These are phyloP conservation scores for Drosophila tanythrix DNA, from an alignment of 2,888 invertebrate species.

Conservation along the genomic window DNA sequence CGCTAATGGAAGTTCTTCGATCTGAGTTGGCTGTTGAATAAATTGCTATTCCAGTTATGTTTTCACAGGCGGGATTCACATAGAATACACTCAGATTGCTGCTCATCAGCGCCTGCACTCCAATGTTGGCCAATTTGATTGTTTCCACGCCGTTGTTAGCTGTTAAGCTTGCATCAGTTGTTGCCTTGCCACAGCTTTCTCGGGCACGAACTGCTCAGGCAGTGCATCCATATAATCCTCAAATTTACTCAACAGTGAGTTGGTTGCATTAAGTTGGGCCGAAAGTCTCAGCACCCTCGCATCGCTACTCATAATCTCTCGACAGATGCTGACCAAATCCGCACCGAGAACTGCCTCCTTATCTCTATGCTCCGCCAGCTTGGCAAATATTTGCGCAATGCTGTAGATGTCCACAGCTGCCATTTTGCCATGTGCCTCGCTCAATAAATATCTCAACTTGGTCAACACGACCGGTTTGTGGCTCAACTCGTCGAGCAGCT, in stretches of 20 bases:
- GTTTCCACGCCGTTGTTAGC: conserved; percentile 34
- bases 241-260: conserved; percentile 87
- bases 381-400: conserved; percentile 45
- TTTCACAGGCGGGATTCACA: conserved; percentile 78
- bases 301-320: conserved; percentile 86
- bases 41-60: conserved; percentile 82
- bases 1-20: conserved; percentile 31
- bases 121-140: conserved; percentile 47
- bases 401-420: conserved; percentile 52
- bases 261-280: conserved; percentile 87
- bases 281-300: conserved; percentile 72
- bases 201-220: conserved; percentile 48
- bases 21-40: conserved; percentile 38
- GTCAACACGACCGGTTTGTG: conserved; percentile 35
- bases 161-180: fast-evolving
- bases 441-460: conserved; percentile 50
- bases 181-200: conserved; percentile 29
- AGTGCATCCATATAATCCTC: conserved; percentile 86
- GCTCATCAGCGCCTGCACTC: conserved; percentile 75
- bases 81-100: conserved; percentile 82
- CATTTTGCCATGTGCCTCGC: conserved; percentile 38
- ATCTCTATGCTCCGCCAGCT: conserved; percentile 19
- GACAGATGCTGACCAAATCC: conserved; percentile 80
- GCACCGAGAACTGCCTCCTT: conserved; percentile 41
- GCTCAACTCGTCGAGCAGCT: conserved; percentile 16